These are phyloP conservation scores for Drosophila monieri DNA, from an alignment of 2,888 invertebrate species.

Conservation along the genomic window DNA sequence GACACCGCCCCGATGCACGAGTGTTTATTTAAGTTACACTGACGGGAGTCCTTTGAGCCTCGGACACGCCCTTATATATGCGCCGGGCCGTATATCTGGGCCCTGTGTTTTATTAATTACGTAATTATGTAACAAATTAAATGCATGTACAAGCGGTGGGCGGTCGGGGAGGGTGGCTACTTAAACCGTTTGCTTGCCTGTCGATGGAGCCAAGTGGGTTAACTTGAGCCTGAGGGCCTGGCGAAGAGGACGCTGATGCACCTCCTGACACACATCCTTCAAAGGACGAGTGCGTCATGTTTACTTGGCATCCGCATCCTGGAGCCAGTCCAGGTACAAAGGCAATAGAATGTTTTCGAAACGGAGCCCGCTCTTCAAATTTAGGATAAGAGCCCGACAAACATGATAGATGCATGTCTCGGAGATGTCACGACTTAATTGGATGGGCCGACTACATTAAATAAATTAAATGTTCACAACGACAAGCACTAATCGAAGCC, in stretches of 20 bases:
- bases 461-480: background rate
- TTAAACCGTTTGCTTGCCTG: constrained; percentile 46
- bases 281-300: constrained; percentile 39
- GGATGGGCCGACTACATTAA: constrained; percentile 3
- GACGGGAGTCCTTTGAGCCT: constrained; percentile 21
- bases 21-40: constrained; percentile 54
- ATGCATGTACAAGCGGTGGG: constrained; percentile 49
- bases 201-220: constrained; percentile 60
- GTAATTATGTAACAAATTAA: constrained; percentile 73
- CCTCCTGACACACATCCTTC: constrained; percentile 38
- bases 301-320: constrained; percentile 40
- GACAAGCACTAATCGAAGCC: background rate
- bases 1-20: constrained; percentile 40
- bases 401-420: constrained; percentile 16
- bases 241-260: constrained; percentile 7
- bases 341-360: constrained; percentile 23
- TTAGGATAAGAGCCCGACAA: constrained; percentile 30
- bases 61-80: constrained; percentile 41
- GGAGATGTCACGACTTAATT: constrained; percentile 5
- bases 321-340: constrained; percentile 30
- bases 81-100: constrained; percentile 9
- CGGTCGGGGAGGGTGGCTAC: constrained; percentile 46
- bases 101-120: constrained; percentile 70
- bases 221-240: constrained; percentile 41
- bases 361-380: constrained; percentile 16